Percentiles rank a stretch among this genome's conserved stretches.
Conservation (phyloP, 30 jellyfish, hydroid and myxozoan genomes). For the Rhopilema esculentum region DNA sequence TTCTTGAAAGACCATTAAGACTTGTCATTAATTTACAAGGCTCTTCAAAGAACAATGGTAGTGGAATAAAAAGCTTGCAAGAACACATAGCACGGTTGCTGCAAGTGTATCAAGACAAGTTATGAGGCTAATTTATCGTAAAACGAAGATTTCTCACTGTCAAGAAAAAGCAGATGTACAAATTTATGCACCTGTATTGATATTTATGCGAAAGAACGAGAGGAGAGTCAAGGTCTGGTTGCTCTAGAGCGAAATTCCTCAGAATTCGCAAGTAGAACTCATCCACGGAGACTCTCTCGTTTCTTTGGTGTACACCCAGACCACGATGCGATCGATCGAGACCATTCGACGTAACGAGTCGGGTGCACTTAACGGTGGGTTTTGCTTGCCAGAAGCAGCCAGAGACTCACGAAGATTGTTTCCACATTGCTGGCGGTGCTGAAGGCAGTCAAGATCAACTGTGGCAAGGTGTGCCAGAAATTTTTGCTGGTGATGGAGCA, state of each 20-base stretch:
- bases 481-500: background rate
- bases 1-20: conserved; percentile 68
- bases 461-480: background rate
- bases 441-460: background rate
- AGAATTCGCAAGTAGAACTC: background rate
- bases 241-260: background rate
- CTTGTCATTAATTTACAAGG: conserved; percentile 64
- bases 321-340: background rate
- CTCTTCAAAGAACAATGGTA: conserved; percentile 61
- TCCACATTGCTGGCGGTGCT: conserved; percentile 61
- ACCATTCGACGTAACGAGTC: background rate
- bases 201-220: conserved; percentile 38
- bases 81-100: conserved; percentile 68
- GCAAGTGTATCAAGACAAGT: conserved; percentile 63
- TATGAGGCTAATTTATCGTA: background rate
- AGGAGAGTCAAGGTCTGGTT: background rate
- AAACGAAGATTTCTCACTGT: conserved; percentile 1
- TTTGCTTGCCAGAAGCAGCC: background rate
- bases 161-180: conserved; percentile 38
- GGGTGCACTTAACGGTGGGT: background rate
- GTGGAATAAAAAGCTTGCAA: conserved; percentile 61
- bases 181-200: conserved; percentile 47
- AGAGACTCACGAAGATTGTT: background rate
- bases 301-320: background rate
- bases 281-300: background rate